Conservation (phyloP, 2,113 vertebrate genomes). For the Murina feae region DNA sequence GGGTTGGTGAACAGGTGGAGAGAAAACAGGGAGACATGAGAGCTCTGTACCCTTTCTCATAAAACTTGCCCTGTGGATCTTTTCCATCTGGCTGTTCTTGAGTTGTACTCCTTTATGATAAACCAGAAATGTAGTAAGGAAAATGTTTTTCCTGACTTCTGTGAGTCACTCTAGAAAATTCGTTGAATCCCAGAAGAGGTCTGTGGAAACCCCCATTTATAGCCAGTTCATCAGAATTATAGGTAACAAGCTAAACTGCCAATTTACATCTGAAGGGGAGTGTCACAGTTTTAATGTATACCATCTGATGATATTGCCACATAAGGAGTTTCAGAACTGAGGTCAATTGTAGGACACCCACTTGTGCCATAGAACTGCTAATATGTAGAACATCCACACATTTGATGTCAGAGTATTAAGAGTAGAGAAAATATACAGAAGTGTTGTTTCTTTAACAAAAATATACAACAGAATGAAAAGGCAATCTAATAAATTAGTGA, state of each 20-base stretch:
- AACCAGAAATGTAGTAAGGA: neutral
- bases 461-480: neutral
- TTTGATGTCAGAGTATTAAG: neutral
- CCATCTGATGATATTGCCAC: neutral
- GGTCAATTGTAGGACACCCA: neutral
- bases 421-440: neutral
- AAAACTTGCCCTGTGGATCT: neutral
- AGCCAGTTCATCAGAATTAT: neutral
- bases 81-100: neutral
- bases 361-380: neutral
- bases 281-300: neutral
- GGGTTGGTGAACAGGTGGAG: neutral
- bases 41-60: neutral
- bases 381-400: neutral
- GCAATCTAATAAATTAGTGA: neutral
- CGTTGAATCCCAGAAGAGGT: neutral
- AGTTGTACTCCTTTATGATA: neutral
- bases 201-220: neutral
- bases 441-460: neutral
- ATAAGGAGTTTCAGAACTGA: neutral
- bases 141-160: neutral
- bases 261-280: neutral
- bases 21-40: neutral
- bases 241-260: neutral
- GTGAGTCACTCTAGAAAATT: neutral